Evolutionary conservation across 2,113 vertebrate genomes (phyloP).

Genomic region (Oncorhynchus clarkii): DNA sequence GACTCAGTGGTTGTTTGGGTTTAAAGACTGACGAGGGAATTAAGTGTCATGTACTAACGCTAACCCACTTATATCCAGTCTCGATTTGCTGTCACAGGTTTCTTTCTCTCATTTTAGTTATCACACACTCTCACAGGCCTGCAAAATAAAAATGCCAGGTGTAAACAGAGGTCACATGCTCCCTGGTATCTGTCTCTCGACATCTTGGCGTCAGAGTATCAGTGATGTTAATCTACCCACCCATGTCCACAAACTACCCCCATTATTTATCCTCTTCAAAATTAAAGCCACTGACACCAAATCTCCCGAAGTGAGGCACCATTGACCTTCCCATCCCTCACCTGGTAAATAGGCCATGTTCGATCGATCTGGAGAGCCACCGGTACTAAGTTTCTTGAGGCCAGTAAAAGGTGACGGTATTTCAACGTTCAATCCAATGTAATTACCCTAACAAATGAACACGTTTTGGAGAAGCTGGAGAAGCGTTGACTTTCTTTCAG

Average conservation of each 20-base stretch:
- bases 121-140: background rate
- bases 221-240: constrained; percentile 38
- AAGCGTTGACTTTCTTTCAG: constrained; percentile 49
- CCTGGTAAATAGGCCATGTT: constrained; percentile 16
- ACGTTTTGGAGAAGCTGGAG: constrained; percentile 44
- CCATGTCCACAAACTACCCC: constrained; percentile 46
- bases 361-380: constrained; percentile 58
- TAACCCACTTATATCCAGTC: background rate
- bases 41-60: background rate
- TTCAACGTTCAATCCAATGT: constrained; percentile 60
- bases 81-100: background rate
- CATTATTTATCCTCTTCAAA: constrained; percentile 58
- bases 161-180: background rate
- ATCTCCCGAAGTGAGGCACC: constrained; percentile 35
- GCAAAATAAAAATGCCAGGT: background rate
- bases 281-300: constrained; percentile 54
- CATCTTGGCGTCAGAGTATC: constrained; percentile 5
- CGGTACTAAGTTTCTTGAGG: constrained; percentile 58
- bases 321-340: constrained; percentile 65
- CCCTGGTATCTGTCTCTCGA: constrained; percentile 23
- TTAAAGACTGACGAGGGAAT: background rate
- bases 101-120: background rate
- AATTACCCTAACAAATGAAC: constrained; percentile 64
- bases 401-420: constrained; percentile 56
- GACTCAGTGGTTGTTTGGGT: background rate